Percentiles rank a stretch among this genome's conserved stretches.
Conservation (phyloP, 2,888 invertebrate genomes). For the Lasioglossum leucozonium region DNA sequence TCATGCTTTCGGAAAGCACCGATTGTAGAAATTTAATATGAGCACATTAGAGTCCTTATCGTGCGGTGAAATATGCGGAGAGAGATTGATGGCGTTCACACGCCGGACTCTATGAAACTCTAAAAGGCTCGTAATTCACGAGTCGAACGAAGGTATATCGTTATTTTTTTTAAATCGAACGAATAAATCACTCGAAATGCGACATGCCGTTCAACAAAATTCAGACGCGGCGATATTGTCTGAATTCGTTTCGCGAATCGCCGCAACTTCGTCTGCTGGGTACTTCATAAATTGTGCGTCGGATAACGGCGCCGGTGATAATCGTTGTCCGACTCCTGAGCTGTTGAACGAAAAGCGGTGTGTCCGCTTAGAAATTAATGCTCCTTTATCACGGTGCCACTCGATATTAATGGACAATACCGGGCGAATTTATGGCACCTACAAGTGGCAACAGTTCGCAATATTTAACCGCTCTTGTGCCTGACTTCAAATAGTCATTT, state of each 20-base stretch:
- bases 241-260: neutral
- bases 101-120: constrained; percentile 34
- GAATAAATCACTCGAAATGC: constrained; percentile 32
- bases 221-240: constrained; percentile 3
- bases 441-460: constrained; percentile 6
- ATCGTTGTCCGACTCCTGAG: neutral
- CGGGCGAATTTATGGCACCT: constrained; percentile 22
- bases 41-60: constrained; percentile 44
- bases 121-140: constrained; percentile 48
- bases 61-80: constrained; percentile 37
- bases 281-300: neutral
- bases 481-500: neutral
- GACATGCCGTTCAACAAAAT: neutral
- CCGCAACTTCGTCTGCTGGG: neutral
- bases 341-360: constrained; percentile 5
- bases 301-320: neutral
- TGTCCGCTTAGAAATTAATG: constrained; percentile 34
- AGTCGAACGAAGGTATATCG: constrained; percentile 4
- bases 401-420: constrained; percentile 16
- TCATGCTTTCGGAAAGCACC: constrained; percentile 33
- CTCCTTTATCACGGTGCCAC: constrained; percentile 16
- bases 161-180: constrained; percentile 28
- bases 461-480: constrained; percentile 6
- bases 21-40: constrained; percentile 45
- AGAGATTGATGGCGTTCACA: constrained; percentile 35